A percentile compares a stretch with the other conserved stretches of the same genome.
phyloP scores from a whole-genome alignment of 2,113 vertebrate genomes.

The Callithrix jacchus region DNA sequence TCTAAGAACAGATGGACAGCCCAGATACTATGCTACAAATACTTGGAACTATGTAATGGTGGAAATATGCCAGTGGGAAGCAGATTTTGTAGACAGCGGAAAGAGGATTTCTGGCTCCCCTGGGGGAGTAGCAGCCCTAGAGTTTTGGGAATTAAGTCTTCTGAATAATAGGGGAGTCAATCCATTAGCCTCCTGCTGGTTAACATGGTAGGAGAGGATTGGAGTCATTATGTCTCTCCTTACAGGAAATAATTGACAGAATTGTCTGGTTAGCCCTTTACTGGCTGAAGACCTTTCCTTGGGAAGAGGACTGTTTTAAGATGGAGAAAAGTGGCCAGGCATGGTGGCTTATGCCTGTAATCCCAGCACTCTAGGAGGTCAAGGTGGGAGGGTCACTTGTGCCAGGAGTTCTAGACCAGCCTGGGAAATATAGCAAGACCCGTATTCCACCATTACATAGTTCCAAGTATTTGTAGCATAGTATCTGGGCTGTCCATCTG shows the following conservation, averaged over 20 bases:
- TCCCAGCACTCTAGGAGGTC: background rate
- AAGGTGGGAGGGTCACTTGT: background rate
- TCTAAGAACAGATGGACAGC: background rate
- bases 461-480: background rate
- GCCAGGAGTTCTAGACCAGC: background rate
- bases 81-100: background rate
- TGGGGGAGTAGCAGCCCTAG: background rate
- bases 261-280: background rate
- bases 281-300: background rate
- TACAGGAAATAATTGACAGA: background rate
- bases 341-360: background rate
- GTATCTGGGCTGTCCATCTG: background rate
- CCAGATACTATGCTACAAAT: background rate
- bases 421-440: background rate
- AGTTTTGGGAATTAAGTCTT: slow-evolving; percentile 20
- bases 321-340: background rate
- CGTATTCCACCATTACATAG: background rate
- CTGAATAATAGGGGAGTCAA: background rate
- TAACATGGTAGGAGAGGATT: background rate
- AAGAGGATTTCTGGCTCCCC: slow-evolving; percentile 24
- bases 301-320: background rate
- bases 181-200: background rate
- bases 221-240: background rate
- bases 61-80: background rate
- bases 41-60: background rate